phyloP scores from a whole-genome alignment of 2,113 vertebrate species.

The Heliornis fulica region DNA sequence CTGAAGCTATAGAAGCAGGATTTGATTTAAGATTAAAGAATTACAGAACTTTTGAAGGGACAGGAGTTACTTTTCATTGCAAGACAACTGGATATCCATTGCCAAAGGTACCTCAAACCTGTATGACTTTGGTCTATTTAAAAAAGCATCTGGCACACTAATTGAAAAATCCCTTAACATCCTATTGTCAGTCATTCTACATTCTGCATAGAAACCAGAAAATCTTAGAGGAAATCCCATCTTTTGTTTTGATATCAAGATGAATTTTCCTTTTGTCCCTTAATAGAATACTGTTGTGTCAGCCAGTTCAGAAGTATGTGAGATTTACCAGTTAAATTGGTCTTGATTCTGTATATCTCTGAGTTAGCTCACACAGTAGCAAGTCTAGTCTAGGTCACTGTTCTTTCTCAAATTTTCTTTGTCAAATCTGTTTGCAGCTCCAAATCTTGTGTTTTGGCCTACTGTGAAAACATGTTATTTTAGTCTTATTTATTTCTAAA shows the following conservation, averaged over 20 bases:
- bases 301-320: not conserved
- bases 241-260: not conserved
- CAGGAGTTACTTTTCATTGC: constrained; percentile 94
- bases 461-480: not conserved
- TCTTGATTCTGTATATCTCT: not conserved
- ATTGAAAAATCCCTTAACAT: not conserved
- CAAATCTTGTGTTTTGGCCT: not conserved
- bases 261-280: not conserved
- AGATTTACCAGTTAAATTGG: not conserved
- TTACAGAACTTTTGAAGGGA: constrained; percentile 93
- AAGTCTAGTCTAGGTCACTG: not conserved
- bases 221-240: not conserved
- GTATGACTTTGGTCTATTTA: not conserved
- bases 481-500: not conserved
- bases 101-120: constrained; percentile 84
- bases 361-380: not conserved
- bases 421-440: not conserved
- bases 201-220: not conserved
- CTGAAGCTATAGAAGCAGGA: constrained; percentile 84
- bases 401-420: too few relatives aligned
- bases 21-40: constrained; percentile 90
- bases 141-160: not conserved
- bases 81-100: constrained; percentile 88
- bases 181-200: not conserved
- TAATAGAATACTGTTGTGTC: not conserved